Conservation (phyloP, 2,113 vertebrate genomes). For the Nibea albiflora region DNA sequence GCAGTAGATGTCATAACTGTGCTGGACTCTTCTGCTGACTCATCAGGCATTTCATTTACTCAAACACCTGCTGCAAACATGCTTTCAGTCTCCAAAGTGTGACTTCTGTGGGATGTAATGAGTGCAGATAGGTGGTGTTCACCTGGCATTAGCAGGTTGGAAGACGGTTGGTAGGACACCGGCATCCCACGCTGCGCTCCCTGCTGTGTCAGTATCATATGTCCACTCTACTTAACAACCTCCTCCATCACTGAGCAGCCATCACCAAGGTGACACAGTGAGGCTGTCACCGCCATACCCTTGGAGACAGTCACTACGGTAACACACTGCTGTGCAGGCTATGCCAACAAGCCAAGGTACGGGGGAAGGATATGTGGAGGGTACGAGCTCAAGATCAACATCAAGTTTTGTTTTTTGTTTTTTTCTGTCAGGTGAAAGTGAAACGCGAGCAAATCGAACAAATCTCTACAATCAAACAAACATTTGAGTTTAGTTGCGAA, state of each 20-base stretch:
- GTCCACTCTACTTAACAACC: constrained; percentile 64
- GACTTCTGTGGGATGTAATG: background rate
- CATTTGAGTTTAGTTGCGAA: background rate
- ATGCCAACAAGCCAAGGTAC: background rate
- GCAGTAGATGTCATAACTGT: too few species aligned
- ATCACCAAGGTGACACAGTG: constrained; percentile 72
- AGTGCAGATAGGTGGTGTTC: constrained; percentile 15
- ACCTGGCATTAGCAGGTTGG: constrained; percentile 30
- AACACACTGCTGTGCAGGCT: constrained; percentile 9
- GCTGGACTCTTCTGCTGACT: too few species aligned
- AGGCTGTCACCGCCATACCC: constrained; percentile 50
- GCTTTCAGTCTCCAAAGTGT: background rate
- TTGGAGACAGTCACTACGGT: constrained; percentile 48
- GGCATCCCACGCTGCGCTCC: constrained; percentile 12
- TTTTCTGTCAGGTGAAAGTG: background rate
- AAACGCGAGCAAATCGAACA: background rate
- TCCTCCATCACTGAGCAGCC: constrained; percentile 67
- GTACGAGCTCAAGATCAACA: background rate
- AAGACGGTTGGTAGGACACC: constrained; percentile 25
- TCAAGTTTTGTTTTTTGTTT: background rate
- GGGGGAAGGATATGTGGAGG: background rate
- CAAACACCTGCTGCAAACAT: background rate
- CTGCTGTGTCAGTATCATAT: constrained; percentile 71
- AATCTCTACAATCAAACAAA: constrained; percentile 1
- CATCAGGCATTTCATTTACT: too few species aligned